Percentiles rank a stretch among this genome's conserved stretches.
These are phyloP conservation scores for Metridium senile DNA, from an alignment of 92 coral and sea anemone genomes.

Conservation along the genomic window DNA sequence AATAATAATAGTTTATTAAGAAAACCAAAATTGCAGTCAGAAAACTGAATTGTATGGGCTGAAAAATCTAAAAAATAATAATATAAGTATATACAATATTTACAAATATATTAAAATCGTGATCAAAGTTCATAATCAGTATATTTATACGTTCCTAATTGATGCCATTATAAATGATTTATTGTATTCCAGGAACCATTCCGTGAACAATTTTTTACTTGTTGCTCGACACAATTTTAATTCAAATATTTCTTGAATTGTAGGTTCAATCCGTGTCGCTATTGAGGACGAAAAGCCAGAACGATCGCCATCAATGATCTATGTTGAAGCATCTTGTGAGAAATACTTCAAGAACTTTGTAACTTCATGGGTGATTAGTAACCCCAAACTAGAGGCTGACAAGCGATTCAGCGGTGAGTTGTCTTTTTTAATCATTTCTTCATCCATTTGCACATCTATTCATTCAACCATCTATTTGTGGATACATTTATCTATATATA, in stretches of 20 bases:
- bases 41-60: no score
- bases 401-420: conserved; percentile 79
- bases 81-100: no score
- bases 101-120: no score
- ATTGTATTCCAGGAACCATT: no score
- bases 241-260: background rate
- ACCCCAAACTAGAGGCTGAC: conserved; percentile 71
- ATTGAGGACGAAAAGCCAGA: conserved; percentile 94
- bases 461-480: background rate
- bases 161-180: no score
- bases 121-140: no score
- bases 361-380: conserved; percentile 83
- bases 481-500: background rate
- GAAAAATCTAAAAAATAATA: no score
- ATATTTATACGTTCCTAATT: no score
- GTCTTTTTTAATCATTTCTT: background rate
- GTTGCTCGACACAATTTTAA: background rate
- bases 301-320: conserved; percentile 84
- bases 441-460: background rate
- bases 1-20: no score
- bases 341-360: conserved; percentile 92
- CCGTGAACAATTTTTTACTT: background rate
- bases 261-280: conserved; percentile 77
- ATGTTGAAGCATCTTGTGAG: conserved; percentile 97
- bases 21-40: no score